These are phyloP conservation scores for Zonitis immaculata DNA, from an alignment of 2,888 invertebrate genomes.

Conservation along the genomic window DNA sequence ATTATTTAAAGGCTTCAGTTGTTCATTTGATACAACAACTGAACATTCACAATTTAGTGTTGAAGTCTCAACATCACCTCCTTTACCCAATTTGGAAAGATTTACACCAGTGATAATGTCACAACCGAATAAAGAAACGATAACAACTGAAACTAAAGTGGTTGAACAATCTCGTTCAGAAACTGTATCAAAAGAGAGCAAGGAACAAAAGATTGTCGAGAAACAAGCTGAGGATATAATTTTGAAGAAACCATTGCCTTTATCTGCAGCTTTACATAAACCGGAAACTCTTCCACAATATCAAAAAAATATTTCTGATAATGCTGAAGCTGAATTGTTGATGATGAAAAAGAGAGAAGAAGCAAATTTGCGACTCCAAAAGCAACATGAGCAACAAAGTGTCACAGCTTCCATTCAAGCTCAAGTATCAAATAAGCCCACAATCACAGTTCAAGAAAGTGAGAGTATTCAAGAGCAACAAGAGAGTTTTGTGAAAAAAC, in stretches of 20 bases:
- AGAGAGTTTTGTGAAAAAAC: conserved; percentile 28
- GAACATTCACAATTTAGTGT: conserved; percentile 38
- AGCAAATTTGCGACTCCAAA: conserved; percentile 28
- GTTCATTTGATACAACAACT: conserved; percentile 38
- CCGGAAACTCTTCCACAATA: conserved; percentile 61
- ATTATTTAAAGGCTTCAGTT: conserved; percentile 37
- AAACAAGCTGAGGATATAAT: conserved; percentile 38
- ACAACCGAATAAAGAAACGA: conserved; percentile 19
- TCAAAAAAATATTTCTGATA: conserved; percentile 55
- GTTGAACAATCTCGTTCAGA: conserved; percentile 9
- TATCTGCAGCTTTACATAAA: conserved; percentile 50
- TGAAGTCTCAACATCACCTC: conserved; percentile 36
- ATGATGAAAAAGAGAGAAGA: conserved; percentile 33
- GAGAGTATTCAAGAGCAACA: conserved; percentile 3
- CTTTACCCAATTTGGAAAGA: conserved; percentile 22
- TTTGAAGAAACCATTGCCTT: conserved; percentile 35
- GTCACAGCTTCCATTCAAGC: conserved; percentile 6
- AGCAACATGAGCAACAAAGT: too few species aligned
- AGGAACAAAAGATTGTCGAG: conserved; percentile 13
- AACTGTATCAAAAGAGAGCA: conserved; percentile 14
- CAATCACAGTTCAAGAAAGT: conserved; percentile 1
- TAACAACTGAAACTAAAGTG: conserved; percentile 31
- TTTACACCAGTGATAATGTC: conserved; percentile 25
- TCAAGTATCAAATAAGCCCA: background rate
- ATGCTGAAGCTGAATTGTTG: conserved; percentile 35